Conservation (phyloP, 2,888 invertebrate genomes). For the Cyclophora punctaria region DNA sequence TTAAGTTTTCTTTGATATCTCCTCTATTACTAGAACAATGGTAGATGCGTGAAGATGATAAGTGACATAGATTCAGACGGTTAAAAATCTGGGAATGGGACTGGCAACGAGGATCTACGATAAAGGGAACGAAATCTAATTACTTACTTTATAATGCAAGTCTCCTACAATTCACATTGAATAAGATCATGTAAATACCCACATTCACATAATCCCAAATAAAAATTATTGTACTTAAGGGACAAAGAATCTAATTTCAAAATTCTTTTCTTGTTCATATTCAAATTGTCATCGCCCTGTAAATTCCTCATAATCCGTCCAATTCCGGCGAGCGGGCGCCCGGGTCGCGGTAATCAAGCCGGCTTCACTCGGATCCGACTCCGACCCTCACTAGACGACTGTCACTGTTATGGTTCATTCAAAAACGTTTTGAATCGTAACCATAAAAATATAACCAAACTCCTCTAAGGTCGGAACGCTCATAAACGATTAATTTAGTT, state of each 20-base stretch:
- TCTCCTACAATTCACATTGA: too few species aligned
- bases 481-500: conserved; percentile 20
- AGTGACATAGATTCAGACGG: too few species aligned
- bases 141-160: too few species aligned
- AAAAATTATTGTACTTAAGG: conserved; percentile 15
- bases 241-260: conserved; percentile 49
- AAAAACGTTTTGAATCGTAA: conserved; percentile 18
- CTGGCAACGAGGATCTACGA: too few species aligned
- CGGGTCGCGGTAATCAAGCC: conserved; percentile 67
- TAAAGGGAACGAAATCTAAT: too few species aligned
- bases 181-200: background rate
- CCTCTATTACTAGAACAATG: too few species aligned
- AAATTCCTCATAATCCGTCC: conserved; percentile 74
- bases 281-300: conserved; percentile 71
- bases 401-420: conserved; percentile 39
- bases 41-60: too few species aligned
- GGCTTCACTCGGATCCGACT: conserved; percentile 66
- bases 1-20: too few species aligned
- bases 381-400: conserved; percentile 49
- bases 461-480: background rate
- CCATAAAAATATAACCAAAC: background rate
- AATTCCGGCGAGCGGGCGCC: conserved; percentile 60
- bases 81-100: too few species aligned
- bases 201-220: conserved; percentile 4
- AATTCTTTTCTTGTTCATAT: conserved; percentile 63